phyloP scores from a whole-genome alignment of 2,797 vertebrate genomes.

The Leptoclinus maculatus region DNA sequence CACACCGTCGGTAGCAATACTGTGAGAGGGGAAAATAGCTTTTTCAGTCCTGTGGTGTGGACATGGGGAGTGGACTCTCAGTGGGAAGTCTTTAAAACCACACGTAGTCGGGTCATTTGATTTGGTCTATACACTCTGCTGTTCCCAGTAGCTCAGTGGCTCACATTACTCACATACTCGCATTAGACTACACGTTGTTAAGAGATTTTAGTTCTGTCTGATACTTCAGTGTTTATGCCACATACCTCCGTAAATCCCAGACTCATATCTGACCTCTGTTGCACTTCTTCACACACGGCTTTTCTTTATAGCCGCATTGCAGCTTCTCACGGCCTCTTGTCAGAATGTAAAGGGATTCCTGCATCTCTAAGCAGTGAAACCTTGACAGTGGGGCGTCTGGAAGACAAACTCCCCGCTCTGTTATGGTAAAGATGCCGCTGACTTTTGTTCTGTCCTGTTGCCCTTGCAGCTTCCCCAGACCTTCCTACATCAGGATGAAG shows the following conservation, averaged over 20 bases:
- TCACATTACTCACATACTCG: background rate
- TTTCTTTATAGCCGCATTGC: background rate
- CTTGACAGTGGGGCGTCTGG: background rate
- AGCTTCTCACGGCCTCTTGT: slow-evolving; percentile 4
- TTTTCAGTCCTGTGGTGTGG: background rate
- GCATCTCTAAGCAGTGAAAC: slow-evolving; percentile 15
- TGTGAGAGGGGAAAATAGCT: background rate
- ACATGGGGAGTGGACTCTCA: background rate
- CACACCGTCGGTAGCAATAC: background rate
- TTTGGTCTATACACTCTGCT: background rate
- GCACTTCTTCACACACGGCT: background rate
- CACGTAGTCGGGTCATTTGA: background rate
- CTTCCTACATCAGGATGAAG: slow-evolving; percentile 63
- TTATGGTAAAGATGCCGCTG: background rate
- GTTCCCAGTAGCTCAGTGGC: background rate
- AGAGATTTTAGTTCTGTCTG: background rate
- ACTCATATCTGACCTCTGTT: background rate
- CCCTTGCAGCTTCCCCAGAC: slow-evolving; percentile 49
- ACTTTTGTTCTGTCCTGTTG: slow-evolving; percentile 16
- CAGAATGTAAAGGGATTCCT: slow-evolving; percentile 34
- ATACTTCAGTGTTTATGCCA: background rate
- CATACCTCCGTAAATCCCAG: background rate
- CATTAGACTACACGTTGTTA: background rate
- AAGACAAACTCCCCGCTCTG: background rate
- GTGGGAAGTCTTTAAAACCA: slow-evolving; percentile 16